phyloP scores from a whole-genome alignment of 2,797 vertebrate species.

The Falco peregrinus region DNA sequence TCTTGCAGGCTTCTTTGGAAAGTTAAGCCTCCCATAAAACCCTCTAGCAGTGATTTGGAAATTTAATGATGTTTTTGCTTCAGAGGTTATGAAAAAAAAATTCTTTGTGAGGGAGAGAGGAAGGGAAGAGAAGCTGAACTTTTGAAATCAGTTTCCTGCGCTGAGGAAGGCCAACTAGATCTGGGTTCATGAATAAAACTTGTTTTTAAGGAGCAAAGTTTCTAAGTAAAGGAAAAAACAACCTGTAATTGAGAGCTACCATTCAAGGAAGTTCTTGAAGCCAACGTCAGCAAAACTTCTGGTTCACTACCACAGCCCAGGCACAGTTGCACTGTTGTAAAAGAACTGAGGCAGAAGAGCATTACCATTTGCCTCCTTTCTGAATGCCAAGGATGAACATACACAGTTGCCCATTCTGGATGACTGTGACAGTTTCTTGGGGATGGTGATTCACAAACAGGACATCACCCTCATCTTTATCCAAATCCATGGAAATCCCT shows the following conservation, averaged over 20 bases:
- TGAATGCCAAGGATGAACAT: neutral
- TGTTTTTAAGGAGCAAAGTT: neutral
- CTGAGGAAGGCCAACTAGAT: neutral
- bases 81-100: neutral
- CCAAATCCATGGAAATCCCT: neutral
- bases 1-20: neutral
- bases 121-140: neutral
- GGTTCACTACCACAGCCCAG: neutral
- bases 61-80: conserved; percentile 10
- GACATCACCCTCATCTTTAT: neutral
- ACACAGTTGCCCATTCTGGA: neutral
- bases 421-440: neutral
- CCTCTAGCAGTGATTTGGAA: conserved; percentile 7
- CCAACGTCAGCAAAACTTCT: neutral
- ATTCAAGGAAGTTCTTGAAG: neutral
- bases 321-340: neutral
- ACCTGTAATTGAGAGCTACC: neutral
- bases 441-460: neutral
- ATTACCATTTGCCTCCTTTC: neutral
- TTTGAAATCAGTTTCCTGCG: neutral
- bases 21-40: conserved; percentile 20
- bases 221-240: neutral
- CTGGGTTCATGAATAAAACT: neutral
- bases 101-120: neutral
- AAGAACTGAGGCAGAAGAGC: neutral